These are phyloP conservation scores for Mellivora capensis DNA, from an alignment of 2,113 vertebrate genomes.

Conservation along the genomic window DNA sequence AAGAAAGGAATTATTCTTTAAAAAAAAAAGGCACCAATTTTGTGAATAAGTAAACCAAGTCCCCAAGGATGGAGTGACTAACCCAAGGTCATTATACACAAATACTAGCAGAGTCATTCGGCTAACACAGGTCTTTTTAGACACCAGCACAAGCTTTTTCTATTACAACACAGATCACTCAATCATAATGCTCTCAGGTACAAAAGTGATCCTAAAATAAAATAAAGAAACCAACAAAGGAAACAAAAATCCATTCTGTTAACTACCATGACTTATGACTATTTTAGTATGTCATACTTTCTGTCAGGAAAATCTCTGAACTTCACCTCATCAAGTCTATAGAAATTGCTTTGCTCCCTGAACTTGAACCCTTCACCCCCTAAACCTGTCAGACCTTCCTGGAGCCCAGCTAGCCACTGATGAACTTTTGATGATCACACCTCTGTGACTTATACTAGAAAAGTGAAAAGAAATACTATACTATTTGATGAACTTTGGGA, in stretches of 20 bases:
- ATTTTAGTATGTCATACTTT: neutral
- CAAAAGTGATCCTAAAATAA: neutral
- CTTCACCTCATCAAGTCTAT: neutral
- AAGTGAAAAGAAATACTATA: neutral
- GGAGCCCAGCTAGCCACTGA: neutral
- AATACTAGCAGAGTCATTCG: neutral
- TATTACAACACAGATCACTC: neutral
- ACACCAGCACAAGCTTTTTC: neutral
- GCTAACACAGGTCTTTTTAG: neutral
- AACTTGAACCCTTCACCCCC: neutral
- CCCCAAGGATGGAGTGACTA: neutral
- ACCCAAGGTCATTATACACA: neutral
- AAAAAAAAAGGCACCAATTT: neutral
- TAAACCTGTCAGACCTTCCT: neutral
- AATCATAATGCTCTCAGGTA: neutral
- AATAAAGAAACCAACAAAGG: neutral
- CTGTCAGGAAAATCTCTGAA: neutral
- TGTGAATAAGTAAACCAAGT: neutral
- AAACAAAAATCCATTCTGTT: neutral
- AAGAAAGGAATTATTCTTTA: neutral
- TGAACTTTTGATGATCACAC: neutral
- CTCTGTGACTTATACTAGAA: neutral
- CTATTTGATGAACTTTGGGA: neutral
- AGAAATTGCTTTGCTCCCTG: neutral
- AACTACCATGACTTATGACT: neutral